Percentiles rank a stretch among this genome's conserved stretches.
Conservation (phyloP, 2,888 invertebrate species). For the Macrophya alboannulata region DNA sequence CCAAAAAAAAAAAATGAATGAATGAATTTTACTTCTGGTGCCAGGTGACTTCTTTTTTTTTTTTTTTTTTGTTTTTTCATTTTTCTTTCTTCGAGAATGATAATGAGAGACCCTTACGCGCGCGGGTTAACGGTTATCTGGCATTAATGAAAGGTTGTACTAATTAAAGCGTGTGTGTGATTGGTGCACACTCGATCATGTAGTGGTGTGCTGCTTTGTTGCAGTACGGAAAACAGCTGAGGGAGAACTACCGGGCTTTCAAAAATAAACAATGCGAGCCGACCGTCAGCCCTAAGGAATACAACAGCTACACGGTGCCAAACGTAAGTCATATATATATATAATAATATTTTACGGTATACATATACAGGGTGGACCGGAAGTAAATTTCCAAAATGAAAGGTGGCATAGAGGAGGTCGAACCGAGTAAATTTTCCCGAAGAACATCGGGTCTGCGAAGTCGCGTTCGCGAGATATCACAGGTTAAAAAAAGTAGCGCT, state of each 20-base stretch:
- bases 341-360: no score
- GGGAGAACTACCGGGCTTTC: slow-evolving; percentile 84
- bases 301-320: slow-evolving; percentile 81
- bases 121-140: slow-evolving; percentile 11
- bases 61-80: no score
- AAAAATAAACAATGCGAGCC: slow-evolving; percentile 81
- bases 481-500: no score
- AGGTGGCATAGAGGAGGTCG: no score
- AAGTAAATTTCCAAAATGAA: no score
- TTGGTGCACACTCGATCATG: slow-evolving; percentile 54
- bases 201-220: slow-evolving; percentile 72
- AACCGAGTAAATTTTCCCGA: no score
- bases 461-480: no score
- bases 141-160: slow-evolving; percentile 25
- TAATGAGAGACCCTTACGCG: not conserved
- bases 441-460: no score
- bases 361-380: no score
- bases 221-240: slow-evolving; percentile 84
- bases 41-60: not conserved
- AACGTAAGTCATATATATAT: slow-evolving; percentile 79
- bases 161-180: slow-evolving; percentile 43
- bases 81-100: not conserved
- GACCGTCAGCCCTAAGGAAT: slow-evolving; percentile 80
- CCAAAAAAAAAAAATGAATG: not conserved
- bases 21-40: not conserved